These are phyloP conservation scores for Drosophila saltans DNA, from an alignment of 1,140 invertebrate genomes.

Conservation along the genomic window DNA sequence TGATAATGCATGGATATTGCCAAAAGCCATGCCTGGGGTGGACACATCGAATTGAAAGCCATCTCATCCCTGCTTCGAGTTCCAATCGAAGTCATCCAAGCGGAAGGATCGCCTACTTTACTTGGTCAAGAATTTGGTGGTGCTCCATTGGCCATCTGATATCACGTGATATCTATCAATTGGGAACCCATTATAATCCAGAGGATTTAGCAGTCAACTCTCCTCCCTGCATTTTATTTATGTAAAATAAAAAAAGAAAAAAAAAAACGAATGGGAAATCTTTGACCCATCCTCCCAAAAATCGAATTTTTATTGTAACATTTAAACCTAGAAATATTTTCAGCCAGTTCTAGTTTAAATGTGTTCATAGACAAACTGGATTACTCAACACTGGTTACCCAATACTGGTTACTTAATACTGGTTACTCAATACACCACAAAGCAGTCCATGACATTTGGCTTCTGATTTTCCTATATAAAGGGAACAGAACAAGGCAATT, in stretches of 20 bases:
- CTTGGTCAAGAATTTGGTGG: conserved; percentile 89
- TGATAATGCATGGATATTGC: conserved; percentile 94
- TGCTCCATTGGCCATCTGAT: conserved; percentile 89
- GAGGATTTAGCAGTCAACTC: conserved; percentile 9
- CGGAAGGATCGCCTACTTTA: conserved; percentile 89
- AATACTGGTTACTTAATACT: too few species aligned
- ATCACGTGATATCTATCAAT: conserved; percentile 95
- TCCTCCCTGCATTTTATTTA: neutral
- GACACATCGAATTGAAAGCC: conserved; percentile 95
- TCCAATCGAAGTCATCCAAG: conserved; percentile 95
- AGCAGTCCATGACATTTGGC: too few species aligned
- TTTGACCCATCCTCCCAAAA: conserved; percentile 9
- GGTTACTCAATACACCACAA: too few species aligned
- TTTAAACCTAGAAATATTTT: conserved; percentile 33
- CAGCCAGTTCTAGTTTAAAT: too few species aligned
- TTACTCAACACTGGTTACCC: too few species aligned
- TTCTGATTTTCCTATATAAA: too few species aligned
- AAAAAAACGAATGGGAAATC: neutral
- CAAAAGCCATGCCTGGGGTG: conserved; percentile 94
- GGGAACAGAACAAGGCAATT: too few species aligned
- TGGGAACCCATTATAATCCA: conserved; percentile 97
- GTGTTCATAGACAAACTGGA: too few species aligned
- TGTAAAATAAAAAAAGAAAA: conserved; percentile 8
- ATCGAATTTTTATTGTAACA: conserved; percentile 47
- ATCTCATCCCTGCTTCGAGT: conserved; percentile 90